A percentile compares a stretch with the other conserved stretches of the same genome.
phyloP scores from a whole-genome alignment of 2,113 vertebrate genomes.

The Pseudolaguvia tuberculata region DNA sequence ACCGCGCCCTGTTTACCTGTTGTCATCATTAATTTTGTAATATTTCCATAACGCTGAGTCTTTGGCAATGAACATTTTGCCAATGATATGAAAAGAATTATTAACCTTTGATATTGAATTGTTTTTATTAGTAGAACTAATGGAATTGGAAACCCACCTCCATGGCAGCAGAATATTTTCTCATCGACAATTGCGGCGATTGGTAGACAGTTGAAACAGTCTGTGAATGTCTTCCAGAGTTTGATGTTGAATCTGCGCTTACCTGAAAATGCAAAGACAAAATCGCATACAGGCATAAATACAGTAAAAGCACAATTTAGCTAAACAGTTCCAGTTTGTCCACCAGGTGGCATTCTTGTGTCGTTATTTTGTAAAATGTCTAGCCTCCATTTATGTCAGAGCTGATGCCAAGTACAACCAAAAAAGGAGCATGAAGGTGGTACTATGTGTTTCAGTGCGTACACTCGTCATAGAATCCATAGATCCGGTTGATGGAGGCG shows the following conservation, averaged over 20 bases:
- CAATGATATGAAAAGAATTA: too few species aligned
- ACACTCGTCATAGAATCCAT: constrained; percentile 99
- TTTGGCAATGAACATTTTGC: too few species aligned
- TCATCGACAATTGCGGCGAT: constrained; percentile 98
- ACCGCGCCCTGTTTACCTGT: too few species aligned
- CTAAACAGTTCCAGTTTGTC: not conserved
- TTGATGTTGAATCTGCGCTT: constrained; percentile 98
- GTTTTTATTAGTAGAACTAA: not conserved
- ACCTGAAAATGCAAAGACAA: constrained; percentile 65
- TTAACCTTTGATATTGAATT: too few species aligned
- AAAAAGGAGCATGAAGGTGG: not conserved
- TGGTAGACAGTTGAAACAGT: constrained; percentile 98
- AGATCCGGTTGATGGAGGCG: constrained; percentile 99
- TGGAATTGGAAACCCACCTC: constrained; percentile 76
- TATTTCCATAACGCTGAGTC: too few species aligned
- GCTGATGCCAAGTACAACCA: not conserved
- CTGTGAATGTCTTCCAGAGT: constrained; percentile 98
- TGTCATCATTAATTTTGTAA: too few species aligned
- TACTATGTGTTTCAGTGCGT: constrained; percentile 52
- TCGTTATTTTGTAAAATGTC: too few species aligned
- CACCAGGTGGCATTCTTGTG: constrained; percentile 13
- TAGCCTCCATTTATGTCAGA: not conserved
- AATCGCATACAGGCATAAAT: constrained; percentile 7
- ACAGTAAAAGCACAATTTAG: too few species aligned
- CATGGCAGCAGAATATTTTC: constrained; percentile 98